Evolutionary conservation across 1,140 invertebrate species (phyloP), one percentile per base, ranked within the genome.

Genomic region (Tenebrio molitor): DNA sequence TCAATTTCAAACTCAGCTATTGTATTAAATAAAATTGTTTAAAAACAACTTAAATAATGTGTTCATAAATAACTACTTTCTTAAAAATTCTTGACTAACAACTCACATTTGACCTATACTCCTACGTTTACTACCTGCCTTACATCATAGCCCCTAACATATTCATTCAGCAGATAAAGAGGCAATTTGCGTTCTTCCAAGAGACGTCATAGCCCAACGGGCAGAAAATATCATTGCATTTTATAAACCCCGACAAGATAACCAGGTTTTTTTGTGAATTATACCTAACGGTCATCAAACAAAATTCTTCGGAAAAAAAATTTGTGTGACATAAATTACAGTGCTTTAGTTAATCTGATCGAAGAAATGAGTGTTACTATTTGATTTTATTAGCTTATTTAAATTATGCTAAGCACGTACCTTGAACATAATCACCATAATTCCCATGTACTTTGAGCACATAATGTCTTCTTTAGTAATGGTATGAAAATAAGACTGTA

Each of bases 1-100:
- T 58, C 23, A 58, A 14, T 58, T 65, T 65, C 21, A 39, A 17
- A 65, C 62, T 36, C 33, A 17, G 1, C 62, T 21, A 65, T 65
- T 65, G 62, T 65, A 65, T 65, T 65, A 65, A 65, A 25, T 16
- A 42, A 65, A 65, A 41, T 65, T 42, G 62, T 65, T 58, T 58
- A 95, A 90, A 41, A 72, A 68, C 39, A 72, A 58, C 10, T 50
- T 67, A 62, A 71, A 71, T 71, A 71, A 71, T 62, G 50, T 63
- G 50, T 71, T 44, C 69, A 71, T 71, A 71, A 71, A 71, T 62
- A 71, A 63, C 69, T 42, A 62, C 69, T 71, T 71, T 71, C 69
- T 42, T 71, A 62, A 71, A 71, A 71, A 63, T 71, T 63, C 69
- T 41, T 71, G 21, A 63, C 50, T 64, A 64, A 71, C 69, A 71